Evolutionary conservation across 1,140 invertebrate genomes (phyloP).

Genomic region (Plectrocnemia conspersa): DNA sequence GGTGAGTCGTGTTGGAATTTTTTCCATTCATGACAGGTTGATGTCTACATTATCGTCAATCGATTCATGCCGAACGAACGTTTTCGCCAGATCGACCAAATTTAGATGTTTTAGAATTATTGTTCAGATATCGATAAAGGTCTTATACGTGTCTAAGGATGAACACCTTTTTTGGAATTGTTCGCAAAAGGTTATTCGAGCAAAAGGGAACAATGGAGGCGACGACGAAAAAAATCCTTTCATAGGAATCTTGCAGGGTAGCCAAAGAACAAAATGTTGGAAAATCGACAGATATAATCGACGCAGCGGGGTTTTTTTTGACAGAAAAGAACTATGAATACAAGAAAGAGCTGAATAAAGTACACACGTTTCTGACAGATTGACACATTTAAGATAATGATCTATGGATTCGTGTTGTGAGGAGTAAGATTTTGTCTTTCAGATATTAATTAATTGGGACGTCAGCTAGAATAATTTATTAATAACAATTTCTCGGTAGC

Average conservation of each 20-base stretch:
- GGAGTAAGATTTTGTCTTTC: no score
- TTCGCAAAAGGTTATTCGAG: not conserved
- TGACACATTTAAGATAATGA: conserved; percentile 3
- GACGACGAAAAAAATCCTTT: not conserved
- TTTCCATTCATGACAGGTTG: conserved; percentile 10
- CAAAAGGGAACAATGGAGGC: not conserved
- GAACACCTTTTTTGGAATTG: not conserved
- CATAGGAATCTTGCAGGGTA: not conserved
- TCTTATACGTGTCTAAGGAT: not conserved
- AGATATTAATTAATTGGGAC: no score
- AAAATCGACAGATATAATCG: conserved; percentile 1
- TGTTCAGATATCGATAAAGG: not conserved
- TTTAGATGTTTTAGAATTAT: not conserved
- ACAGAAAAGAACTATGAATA: not conserved
- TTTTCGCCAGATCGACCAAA: not conserved
- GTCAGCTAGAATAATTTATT: no score
- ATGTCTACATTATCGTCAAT: conserved; percentile 20
- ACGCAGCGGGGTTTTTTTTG: not conserved
- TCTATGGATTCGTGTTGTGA: conserved; percentile 9
- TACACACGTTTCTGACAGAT: conserved; percentile 11
- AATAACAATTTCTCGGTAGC: no score
- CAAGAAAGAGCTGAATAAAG: conserved; percentile 1
- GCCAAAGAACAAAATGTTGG: not conserved
- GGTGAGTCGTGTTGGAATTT: conserved; percentile 14
- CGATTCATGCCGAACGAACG: not conserved